These are phyloP conservation scores for Chorisops tibialis DNA, from an alignment of 2,888 invertebrate species.

Conservation along the genomic window DNA sequence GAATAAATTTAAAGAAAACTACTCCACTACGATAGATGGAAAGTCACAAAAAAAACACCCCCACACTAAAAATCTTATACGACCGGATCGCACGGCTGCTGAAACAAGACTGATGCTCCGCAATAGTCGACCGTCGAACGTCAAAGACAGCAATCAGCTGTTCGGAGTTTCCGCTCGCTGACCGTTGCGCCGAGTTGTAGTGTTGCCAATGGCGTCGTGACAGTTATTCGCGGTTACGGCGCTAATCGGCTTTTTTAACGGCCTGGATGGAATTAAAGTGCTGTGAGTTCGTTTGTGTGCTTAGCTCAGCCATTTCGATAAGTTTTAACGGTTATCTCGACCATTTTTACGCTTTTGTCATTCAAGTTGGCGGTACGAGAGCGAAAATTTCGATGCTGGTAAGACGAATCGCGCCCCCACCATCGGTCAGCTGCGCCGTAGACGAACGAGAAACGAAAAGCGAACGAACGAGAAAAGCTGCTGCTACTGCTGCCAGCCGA, in stretches of 20 bases:
- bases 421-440: background rate
- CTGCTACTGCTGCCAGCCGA: background rate
- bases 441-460: background rate
- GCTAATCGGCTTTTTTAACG: too few relatives aligned
- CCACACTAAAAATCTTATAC: background rate
- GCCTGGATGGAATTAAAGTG: too few relatives aligned
- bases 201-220: too few relatives aligned
- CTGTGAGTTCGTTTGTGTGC: too few relatives aligned
- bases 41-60: conserved; percentile 12
- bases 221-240: too few relatives aligned
- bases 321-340: too few relatives aligned
- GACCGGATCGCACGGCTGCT: conserved; percentile 10
- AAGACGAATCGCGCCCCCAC: background rate
- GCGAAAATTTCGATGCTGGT: conserved; percentile 10
- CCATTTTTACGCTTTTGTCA: too few relatives aligned
- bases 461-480: conserved; percentile 1
- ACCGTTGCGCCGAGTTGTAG: too few relatives aligned
- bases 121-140: background rate
- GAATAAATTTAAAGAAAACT: background rate
- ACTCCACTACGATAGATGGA: conserved; percentile 3
- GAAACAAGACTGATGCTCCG: background rate
- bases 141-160: too few relatives aligned
- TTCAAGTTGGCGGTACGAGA: too few relatives aligned
- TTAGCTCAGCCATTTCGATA: too few relatives aligned
- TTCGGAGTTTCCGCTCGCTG: too few relatives aligned